These are phyloP conservation scores for Gnathonemus longibarbis DNA, from an alignment of 2,113 vertebrate species.

Conservation along the genomic window DNA sequence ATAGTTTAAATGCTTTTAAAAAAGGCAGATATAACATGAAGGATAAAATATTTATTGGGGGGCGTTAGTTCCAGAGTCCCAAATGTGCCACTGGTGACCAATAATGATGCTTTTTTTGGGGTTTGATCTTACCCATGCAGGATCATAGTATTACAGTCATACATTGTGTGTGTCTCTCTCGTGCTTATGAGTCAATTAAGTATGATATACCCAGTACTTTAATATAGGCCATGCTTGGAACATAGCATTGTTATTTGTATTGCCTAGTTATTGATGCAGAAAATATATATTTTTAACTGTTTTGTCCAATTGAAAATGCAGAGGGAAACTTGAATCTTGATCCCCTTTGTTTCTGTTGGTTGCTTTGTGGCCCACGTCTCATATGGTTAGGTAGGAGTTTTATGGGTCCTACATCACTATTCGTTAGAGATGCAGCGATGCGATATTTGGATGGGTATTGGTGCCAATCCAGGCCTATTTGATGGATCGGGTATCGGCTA, in stretches of 20 bases:
- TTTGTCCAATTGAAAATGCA: constrained; percentile 39
- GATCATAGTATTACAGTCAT: background rate
- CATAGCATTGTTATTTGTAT: background rate
- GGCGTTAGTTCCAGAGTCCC: background rate
- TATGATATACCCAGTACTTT: background rate
- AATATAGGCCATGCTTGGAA: constrained; percentile 8
- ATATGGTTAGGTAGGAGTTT: constrained; percentile 30
- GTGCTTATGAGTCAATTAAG: background rate
- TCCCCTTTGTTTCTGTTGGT: background rate
- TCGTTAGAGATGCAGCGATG: background rate
- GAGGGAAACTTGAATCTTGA: constrained; percentile 11
- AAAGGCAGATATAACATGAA: background rate
- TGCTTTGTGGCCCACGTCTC: constrained; percentile 20
- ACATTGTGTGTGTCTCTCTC: background rate
- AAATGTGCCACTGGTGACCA: background rate
- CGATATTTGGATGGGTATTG: too few relatives aligned
- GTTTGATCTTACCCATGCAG: background rate
- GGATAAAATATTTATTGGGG: background rate
- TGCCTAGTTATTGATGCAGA: constrained; percentile 42
- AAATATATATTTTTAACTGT: constrained; percentile 60
- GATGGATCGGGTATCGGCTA: too few relatives aligned
- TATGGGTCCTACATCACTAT: constrained; percentile 20
- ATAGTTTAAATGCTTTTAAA: background rate
- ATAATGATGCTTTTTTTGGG: background rate
- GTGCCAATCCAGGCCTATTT: too few relatives aligned